phyloP scores from a whole-genome alignment of 2,888 invertebrate species.

The Cephus pulcher region DNA sequence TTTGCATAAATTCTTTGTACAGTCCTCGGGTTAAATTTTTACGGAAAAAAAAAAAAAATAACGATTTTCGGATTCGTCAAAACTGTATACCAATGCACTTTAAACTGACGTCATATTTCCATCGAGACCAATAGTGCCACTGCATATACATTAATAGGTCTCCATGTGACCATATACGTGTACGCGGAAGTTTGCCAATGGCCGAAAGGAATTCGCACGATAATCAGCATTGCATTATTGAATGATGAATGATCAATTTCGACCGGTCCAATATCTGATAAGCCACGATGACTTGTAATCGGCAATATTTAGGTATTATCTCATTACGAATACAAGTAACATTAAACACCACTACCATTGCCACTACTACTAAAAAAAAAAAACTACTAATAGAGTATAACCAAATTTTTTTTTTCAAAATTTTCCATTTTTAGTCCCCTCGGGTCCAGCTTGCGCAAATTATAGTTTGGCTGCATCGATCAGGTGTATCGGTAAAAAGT shows the following conservation, averaged over 20 bases:
- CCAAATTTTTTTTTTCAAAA: background rate
- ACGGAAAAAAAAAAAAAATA: no score
- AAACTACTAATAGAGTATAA: background rate
- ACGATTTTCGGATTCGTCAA: background rate
- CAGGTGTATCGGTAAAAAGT: background rate
- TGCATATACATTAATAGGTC: background rate
- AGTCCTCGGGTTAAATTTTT: background rate
- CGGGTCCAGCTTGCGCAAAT: background rate
- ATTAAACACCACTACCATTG: background rate
- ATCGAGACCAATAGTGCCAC: background rate
- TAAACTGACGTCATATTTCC: background rate
- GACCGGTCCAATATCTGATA: background rate
- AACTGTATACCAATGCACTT: background rate
- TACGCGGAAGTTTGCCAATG: background rate
- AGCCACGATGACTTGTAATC: background rate
- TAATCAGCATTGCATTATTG: background rate
- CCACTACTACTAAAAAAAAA: background rate
- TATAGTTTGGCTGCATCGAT: background rate
- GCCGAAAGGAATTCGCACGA: background rate
- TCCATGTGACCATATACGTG: background rate
- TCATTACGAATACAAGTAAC: background rate
- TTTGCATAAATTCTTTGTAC: background rate
- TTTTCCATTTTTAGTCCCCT: background rate
- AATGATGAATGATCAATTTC: background rate
- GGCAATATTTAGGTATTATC: no score